A percentile compares a stretch with the other conserved stretches of the same genome.
Conservation (phyloP, 2,888 invertebrate genomes). For the Trissolcus japonicus region DNA sequence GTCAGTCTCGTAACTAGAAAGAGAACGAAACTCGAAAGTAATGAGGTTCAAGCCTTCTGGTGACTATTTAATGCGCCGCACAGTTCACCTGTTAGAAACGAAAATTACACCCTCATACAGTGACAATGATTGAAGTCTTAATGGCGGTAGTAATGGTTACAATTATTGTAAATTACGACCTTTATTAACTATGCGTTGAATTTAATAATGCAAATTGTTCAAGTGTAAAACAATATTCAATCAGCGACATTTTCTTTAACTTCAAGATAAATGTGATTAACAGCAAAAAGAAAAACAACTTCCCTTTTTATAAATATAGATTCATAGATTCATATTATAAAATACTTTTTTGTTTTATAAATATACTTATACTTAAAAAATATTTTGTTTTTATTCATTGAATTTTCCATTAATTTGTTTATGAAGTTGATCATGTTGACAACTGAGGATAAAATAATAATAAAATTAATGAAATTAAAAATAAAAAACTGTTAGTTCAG, state of each 20-base stretch:
- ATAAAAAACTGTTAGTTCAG: neutral
- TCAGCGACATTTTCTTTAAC: neutral
- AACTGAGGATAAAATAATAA: too few relatives aligned
- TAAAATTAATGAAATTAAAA: neutral
- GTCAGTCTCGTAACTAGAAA: conserved; percentile 58
- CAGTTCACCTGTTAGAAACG: conserved; percentile 55
- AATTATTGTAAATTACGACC: conserved; percentile 53
- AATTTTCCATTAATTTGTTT: too few relatives aligned
- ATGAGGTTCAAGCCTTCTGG: conserved; percentile 56
- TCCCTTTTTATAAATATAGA: too few relatives aligned
- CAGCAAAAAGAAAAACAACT: too few relatives aligned
- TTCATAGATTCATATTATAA: too few relatives aligned
- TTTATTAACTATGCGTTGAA: conserved; percentile 39
- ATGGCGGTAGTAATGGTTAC: conserved; percentile 52
- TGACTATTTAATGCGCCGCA: conserved; percentile 57
- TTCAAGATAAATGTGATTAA: too few relatives aligned
- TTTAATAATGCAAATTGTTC: conserved; percentile 38
- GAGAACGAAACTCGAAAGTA: conserved; percentile 53
- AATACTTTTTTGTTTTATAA: too few relatives aligned
- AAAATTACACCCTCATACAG: conserved; percentile 55
- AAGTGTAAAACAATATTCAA: neutral
- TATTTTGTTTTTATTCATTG: too few relatives aligned
- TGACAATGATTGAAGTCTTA: conserved; percentile 59
- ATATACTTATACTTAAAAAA: too few relatives aligned
- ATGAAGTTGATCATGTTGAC: too few relatives aligned